phyloP scores from a whole-genome alignment of 2,888 invertebrate species.

The Drymonia ruficornis region DNA sequence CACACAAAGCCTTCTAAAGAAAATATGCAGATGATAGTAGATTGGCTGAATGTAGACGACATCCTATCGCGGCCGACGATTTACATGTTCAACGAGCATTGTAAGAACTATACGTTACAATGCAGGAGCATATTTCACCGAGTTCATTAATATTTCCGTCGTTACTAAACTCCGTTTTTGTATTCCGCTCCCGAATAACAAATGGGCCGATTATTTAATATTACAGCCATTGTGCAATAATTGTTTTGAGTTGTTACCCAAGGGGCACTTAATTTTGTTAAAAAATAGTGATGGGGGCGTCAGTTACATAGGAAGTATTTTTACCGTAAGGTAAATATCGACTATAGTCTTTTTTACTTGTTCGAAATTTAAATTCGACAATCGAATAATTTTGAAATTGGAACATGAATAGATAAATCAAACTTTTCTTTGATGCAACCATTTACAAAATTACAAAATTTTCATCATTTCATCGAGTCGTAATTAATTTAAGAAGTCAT shows the following conservation, averaged over 20 bases:
- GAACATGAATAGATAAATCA: not conserved
- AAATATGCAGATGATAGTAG: too few species aligned
- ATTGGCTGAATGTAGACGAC: too few species aligned
- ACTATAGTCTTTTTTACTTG: not conserved
- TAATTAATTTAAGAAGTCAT: slow-evolving; percentile 33
- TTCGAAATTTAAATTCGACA: slow-evolving; percentile 3
- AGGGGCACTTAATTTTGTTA: slow-evolving; percentile 24
- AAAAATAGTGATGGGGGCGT: slow-evolving; percentile 15
- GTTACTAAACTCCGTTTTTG: not conserved
- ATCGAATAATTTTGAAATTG: not conserved
- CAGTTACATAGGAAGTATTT: not conserved
- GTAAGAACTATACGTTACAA: too few species aligned
- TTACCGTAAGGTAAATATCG: slow-evolving; percentile 4
- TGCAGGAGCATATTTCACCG: not conserved
- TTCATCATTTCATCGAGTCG: not conserved
- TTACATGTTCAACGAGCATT: too few species aligned
- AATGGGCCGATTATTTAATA: slow-evolving; percentile 19
- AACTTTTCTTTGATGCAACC: not conserved
- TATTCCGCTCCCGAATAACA: not conserved
- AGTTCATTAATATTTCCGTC: not conserved
- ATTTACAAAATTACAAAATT: not conserved
- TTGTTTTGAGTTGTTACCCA: slow-evolving; percentile 31
- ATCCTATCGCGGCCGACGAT: too few species aligned
- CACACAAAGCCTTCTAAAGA: too few species aligned
- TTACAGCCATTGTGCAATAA: slow-evolving; percentile 27